Evolutionary conservation across 1,140 invertebrate species (phyloP).

Genomic region (Meloidogyne floridensis): DNA sequence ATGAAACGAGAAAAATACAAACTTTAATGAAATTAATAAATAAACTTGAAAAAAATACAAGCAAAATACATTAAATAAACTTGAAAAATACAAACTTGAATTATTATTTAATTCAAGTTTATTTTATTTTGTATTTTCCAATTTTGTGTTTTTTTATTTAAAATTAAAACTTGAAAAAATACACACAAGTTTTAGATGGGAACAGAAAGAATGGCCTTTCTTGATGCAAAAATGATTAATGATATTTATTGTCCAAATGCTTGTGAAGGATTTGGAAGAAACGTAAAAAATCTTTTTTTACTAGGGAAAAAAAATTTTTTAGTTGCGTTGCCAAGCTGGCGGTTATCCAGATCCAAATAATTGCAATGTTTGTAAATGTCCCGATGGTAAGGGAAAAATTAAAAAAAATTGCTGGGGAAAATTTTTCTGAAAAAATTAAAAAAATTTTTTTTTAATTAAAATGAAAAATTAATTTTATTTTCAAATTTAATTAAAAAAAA

Average conservation of each 20-base stretch:
- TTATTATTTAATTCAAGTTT: too few relatives aligned
- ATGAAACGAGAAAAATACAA: too few relatives aligned
- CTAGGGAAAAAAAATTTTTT: not conserved
- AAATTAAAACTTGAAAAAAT: too few relatives aligned
- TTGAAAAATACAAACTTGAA: too few relatives aligned
- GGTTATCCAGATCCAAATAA: conserved; percentile 65
- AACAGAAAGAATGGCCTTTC: conserved; percentile 66
- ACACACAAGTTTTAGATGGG: conserved; percentile 54
- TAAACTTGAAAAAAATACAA: too few relatives aligned
- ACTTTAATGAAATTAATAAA: too few relatives aligned
- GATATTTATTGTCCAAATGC: conserved; percentile 64
- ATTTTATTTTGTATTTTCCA: too few relatives aligned
- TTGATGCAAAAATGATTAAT: conserved; percentile 66
- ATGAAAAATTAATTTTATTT: too few relatives aligned
- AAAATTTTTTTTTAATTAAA: too few relatives aligned
- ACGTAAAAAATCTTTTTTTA: not conserved
- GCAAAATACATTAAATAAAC: too few relatives aligned
- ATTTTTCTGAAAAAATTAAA: too few relatives aligned
- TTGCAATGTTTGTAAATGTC: conserved; percentile 59
- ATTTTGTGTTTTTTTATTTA: too few relatives aligned
- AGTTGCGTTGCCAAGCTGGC: conserved; percentile 57
- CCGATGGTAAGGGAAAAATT: conserved; percentile 41
- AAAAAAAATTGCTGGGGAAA: not conserved
- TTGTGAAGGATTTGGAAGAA: conserved; percentile 20
- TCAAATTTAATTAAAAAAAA: not conserved